A percentile compares a stretch with the other conserved stretches of the same genome.
Evolutionary conservation across 2,113 vertebrate genomes (phyloP).

Genomic region (Chlorodrepanis virens): DNA sequence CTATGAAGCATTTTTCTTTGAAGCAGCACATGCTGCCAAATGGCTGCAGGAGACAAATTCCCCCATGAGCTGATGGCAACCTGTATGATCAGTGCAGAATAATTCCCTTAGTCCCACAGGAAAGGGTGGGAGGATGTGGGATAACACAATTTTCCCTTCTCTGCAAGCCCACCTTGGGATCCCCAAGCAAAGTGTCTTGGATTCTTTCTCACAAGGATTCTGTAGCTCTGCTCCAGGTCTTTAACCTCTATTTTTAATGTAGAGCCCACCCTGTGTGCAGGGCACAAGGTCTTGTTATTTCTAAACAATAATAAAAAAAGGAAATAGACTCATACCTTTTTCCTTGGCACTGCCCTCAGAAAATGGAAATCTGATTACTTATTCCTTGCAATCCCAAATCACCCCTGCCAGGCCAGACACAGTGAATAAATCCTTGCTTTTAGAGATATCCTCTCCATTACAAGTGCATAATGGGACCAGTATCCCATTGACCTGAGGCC

Average conservation of each 20-base stretch:
- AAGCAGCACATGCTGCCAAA: background rate
- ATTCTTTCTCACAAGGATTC: background rate
- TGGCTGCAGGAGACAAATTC: background rate
- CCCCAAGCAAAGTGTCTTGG: background rate
- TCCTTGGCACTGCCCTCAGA: conserved; percentile 10
- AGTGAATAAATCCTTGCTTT: conserved; percentile 63
- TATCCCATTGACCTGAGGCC: conserved; percentile 17
- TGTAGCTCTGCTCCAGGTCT: background rate
- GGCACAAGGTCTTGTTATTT: background rate
- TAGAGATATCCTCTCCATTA: background rate
- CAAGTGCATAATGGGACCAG: background rate
- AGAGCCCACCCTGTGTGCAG: background rate
- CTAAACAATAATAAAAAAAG: background rate
- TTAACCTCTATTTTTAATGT: background rate
- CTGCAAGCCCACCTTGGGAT: background rate
- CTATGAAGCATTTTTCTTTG: background rate
- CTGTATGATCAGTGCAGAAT: background rate
- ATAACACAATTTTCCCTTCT: background rate
- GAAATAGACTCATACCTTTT: conserved; percentile 15
- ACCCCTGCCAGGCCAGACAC: conserved; percentile 45
- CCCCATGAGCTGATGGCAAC: background rate
- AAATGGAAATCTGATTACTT: conserved; percentile 56
- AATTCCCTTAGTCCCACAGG: background rate
- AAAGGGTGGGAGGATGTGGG: background rate
- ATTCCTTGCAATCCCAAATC: conserved; percentile 61